Evolutionary conservation across 2,888 invertebrate genomes (phyloP), one percentile per base, ranked within the genome.

Genomic region (Punctoribates punctum): DNA sequence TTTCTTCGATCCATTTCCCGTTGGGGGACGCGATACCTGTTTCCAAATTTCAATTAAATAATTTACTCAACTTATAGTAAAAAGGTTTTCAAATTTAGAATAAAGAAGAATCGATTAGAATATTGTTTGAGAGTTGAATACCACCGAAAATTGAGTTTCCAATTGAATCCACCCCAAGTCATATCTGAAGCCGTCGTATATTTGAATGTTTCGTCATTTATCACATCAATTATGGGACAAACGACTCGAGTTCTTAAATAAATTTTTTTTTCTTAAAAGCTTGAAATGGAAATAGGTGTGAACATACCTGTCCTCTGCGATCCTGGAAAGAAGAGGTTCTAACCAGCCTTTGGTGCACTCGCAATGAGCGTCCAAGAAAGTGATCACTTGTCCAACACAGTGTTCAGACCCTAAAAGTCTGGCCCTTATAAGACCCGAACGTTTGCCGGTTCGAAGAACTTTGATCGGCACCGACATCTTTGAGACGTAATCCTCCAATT

Each of bases 71-170:
- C n/a, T n/a, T n/a, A n/a, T n/a, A n/a, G n/a, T n/a, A n/a, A n/a
- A n/a, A n/a, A n/a, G n/a, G n/a, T n/a, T n/a, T n/a, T n/a, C n/a
- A n/a, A n/a, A n/a, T n/a, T n/a, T n/a, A n/a, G n/a, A n/a, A n/a
- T n/a, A n/a, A n/a, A n/a, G n/a, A n/a, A n/a, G n/a, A n/a, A n/a
- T n/a, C n/a, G n/a, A n/a, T n/a, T n/a, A n/a, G n/a, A n/a, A n/a
- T n/a, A n/a, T n/a, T n/a, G n/a, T n/a, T n/a, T n/a, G n/a, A n/a
- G n/a, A n/a, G n/a, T n/a, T n/a, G 89, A 91, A 81, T 95, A 94
- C 96, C 96, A 96, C 83, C 92, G 92, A 83, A 95, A 98, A 85
- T 96, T 94, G 73, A 98, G 85, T 0, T 95, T 96, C 97, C 97
- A 96, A 84, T 96, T 97, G 83, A 98, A 97, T 0, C 97, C 97